Evolutionary conservation across 2,888 invertebrate species (phyloP).

Genomic region (Erebia epiphron): DNA sequence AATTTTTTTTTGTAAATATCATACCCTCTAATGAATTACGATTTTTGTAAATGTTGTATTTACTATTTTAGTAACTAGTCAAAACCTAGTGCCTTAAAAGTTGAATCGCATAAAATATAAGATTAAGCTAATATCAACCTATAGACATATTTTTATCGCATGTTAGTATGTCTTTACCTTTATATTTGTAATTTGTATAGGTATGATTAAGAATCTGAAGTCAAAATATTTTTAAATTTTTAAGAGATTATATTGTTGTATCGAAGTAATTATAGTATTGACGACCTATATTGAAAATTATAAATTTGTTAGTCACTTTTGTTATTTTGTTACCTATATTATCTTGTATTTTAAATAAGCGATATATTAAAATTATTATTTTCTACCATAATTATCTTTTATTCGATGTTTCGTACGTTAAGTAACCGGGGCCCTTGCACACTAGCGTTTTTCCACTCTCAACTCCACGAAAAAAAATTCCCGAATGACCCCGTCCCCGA

Average conservation of each 20-base stretch:
- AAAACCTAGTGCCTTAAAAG: slow-evolving; percentile 1
- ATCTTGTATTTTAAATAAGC: slow-evolving; percentile 2
- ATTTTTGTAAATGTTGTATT: neutral
- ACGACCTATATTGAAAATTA: slow-evolving; percentile 18
- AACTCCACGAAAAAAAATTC: too few relatives aligned
- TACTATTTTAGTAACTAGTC: neutral
- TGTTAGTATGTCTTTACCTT: neutral
- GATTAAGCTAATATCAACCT: neutral
- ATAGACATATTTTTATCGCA: neutral
- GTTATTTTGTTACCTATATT: slow-evolving; percentile 16
- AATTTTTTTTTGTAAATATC: too few relatives aligned
- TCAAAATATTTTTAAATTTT: slow-evolving; percentile 20
- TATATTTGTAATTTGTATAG: neutral
- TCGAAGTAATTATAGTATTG: slow-evolving; percentile 2
- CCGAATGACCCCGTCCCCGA: too few relatives aligned
- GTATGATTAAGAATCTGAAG: neutral
- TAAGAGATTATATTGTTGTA: slow-evolving; percentile 40
- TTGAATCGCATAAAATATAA: slow-evolving; percentile 1
- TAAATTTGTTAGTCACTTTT: slow-evolving; percentile 6
- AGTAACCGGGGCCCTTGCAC: neutral
- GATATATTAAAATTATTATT: slow-evolving; percentile 10
- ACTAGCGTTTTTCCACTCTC: too few relatives aligned
- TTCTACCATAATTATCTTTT: slow-evolving; percentile 4
- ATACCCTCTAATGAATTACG: too few relatives aligned
- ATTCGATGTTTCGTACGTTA: neutral